Percentiles rank a stretch among this genome's conserved stretches.
phyloP scores from a whole-genome alignment of 2,113 vertebrate species.

The Dicentrarchus labrax region DNA sequence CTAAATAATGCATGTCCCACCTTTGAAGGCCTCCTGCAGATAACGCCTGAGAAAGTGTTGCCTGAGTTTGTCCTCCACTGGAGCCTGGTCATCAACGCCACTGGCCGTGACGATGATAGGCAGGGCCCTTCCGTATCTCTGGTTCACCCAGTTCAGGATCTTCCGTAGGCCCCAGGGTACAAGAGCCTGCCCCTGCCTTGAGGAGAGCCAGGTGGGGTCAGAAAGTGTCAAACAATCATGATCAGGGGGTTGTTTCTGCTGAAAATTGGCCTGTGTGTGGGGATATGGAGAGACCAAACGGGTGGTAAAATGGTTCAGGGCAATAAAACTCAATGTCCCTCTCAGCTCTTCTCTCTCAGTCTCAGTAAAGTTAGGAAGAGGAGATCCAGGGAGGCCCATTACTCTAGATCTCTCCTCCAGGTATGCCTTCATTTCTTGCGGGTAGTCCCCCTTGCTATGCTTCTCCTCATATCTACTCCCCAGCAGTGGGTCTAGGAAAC shows the following conservation, averaged over 20 bases:
- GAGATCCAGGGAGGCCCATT: conserved; percentile 75
- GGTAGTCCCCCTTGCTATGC: conserved; percentile 85
- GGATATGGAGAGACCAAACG: conserved; percentile 86
- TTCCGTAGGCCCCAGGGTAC: conserved; percentile 90
- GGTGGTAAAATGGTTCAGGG: conserved; percentile 96
- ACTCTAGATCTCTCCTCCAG: conserved; percentile 76
- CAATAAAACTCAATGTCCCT: conserved; percentile 91
- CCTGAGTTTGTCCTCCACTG: conserved; percentile 87
- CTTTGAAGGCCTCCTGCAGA: conserved; percentile 92
- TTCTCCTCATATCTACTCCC: conserved; percentile 81
- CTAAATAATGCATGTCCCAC: conserved; percentile 75
- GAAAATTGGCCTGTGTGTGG: conserved; percentile 40
- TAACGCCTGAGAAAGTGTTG: conserved; percentile 90
- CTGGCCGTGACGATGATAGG: conserved; percentile 91
- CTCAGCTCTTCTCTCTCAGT: conserved; percentile 85
- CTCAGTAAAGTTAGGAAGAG: conserved; percentile 85
- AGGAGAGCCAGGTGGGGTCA: conserved; percentile 89
- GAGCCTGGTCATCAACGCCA: conserved; percentile 91
- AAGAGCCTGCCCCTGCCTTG: conserved; percentile 86
- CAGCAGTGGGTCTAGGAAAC: conserved; percentile 93
- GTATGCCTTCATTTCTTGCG: conserved; percentile 85
- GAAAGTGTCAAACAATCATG: conserved; percentile 85
- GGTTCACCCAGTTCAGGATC: conserved; percentile 90
- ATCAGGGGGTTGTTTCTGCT: conserved; percentile 79
- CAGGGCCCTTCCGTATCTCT: conserved; percentile 83